Evolutionary conservation across 2,113 vertebrate species (phyloP).

Genomic region (Corapipo altera): DNA sequence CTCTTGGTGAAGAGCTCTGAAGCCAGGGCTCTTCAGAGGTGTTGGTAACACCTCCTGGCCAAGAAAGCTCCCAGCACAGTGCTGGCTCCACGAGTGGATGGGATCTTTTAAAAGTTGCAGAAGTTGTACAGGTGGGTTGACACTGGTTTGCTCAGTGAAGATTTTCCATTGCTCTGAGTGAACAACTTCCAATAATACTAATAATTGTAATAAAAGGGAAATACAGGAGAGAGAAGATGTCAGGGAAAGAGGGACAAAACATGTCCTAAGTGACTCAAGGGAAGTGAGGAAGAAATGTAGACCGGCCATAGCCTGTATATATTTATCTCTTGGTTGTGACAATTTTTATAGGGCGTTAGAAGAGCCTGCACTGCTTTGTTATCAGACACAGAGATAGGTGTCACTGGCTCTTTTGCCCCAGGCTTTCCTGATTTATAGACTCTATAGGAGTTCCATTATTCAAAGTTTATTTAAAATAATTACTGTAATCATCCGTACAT

Average conservation of each 20-base stretch:
- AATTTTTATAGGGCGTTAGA: not conserved
- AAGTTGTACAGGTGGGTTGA: not conserved
- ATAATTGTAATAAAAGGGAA: not conserved
- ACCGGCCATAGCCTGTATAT: not conserved
- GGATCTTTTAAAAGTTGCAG: not conserved
- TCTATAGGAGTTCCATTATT: not conserved
- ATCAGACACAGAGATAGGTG: not conserved
- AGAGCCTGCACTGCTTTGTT: not conserved
- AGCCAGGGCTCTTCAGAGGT: not conserved
- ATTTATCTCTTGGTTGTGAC: not conserved
- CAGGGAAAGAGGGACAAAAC: not conserved
- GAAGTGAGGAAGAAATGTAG: not conserved
- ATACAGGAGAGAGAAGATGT: not conserved
- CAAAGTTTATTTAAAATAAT: constrained; percentile 17
- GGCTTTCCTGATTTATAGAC: not conserved
- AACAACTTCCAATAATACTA: not conserved
- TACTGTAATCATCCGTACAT: not conserved
- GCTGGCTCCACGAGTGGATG: not conserved
- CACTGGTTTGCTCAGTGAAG: not conserved
- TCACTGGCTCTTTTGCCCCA: not conserved
- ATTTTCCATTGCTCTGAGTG: not conserved
- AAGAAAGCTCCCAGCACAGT: not conserved
- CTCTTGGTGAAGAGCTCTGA: not conserved
- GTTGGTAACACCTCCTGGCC: not conserved
- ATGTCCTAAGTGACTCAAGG: not conserved